A percentile compares a stretch with the other conserved stretches of the same genome.
Evolutionary conservation across 2,888 invertebrate species (phyloP).

Genomic region (Oscheius sp.): DNA sequence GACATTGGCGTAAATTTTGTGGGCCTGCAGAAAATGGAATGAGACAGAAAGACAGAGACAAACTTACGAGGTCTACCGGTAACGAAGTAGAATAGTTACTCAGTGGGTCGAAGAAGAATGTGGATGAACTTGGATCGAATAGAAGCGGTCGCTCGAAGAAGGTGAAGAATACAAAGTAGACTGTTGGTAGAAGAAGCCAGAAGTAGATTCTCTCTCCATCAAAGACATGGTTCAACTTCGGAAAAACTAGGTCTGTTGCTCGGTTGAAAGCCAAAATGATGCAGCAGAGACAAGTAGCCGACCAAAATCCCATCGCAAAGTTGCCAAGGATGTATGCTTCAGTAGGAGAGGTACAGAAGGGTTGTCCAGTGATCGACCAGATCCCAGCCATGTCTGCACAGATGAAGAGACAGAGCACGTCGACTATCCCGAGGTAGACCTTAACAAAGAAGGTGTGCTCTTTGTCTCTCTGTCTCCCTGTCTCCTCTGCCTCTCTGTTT

Average conservation of each 20-base stretch:
- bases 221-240: slow-evolving; percentile 17
- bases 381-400: slow-evolving; percentile 50
- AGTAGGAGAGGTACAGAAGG: slow-evolving; percentile 42
- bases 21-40: not conserved
- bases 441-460: not conserved
- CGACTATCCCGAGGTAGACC: slow-evolving; percentile 35
- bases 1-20: slow-evolving; percentile 6
- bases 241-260: slow-evolving; percentile 40
- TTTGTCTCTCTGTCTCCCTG: too few relatives aligned
- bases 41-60: not conserved
- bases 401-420: slow-evolving; percentile 42
- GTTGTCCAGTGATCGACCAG: slow-evolving; percentile 44
- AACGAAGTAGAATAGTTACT: slow-evolving; percentile 25
- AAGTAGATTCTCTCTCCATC: slow-evolving; percentile 11
- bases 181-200: slow-evolving; percentile 39
- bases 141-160: slow-evolving; percentile 52
- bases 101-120: slow-evolving; percentile 49
- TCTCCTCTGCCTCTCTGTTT: too few relatives aligned
- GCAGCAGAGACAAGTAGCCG: slow-evolving; percentile 48
- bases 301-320: slow-evolving; percentile 47
- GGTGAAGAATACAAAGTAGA: slow-evolving; percentile 47
- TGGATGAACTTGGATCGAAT: slow-evolving; percentile 41
- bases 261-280: slow-evolving; percentile 47
- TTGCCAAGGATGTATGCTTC: slow-evolving; percentile 44
- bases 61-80: not conserved